phyloP scores from a whole-genome alignment of 2,113 vertebrate genomes.

The Actenoides hombroni region DNA sequence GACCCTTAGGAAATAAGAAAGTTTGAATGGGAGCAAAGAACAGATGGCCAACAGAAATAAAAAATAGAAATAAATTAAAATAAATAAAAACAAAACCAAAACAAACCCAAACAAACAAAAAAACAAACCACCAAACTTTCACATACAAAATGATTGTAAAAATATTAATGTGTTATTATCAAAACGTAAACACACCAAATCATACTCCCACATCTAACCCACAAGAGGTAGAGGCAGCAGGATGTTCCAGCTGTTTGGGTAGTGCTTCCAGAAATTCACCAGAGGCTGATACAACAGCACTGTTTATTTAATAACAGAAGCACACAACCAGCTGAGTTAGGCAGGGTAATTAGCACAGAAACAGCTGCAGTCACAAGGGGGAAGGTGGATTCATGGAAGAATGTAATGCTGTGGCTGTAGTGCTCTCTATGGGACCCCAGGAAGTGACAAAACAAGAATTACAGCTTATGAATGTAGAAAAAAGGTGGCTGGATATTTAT shows the following conservation, averaged over 20 bases:
- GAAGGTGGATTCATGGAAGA: not conserved
- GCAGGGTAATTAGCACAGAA: conserved; percentile 7
- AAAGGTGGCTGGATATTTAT: not conserved
- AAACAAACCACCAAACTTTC: not conserved
- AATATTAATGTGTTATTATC: not conserved
- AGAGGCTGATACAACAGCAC: not conserved
- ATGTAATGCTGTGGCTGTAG: not conserved
- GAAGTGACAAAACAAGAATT: not conserved
- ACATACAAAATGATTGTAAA: not conserved
- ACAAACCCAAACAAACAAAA: not conserved
- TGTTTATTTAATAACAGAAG: conserved; percentile 28
- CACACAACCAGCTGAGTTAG: not conserved
- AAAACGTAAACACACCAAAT: not conserved
- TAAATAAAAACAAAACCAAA: too few species aligned
- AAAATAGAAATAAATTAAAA: not conserved
- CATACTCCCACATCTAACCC: not conserved
- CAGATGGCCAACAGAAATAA: not conserved
- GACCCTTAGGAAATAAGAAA: not conserved
- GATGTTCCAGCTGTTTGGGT: not conserved
- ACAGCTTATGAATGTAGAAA: not conserved
- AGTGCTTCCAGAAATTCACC: not conserved
- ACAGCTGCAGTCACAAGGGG: conserved; percentile 23
- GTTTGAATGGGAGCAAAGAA: not conserved
- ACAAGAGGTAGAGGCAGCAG: not conserved
- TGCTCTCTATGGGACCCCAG: not conserved